phyloP scores from a whole-genome alignment of 1,140 invertebrate genomes.

The Euwallacea fornicatus region DNA sequence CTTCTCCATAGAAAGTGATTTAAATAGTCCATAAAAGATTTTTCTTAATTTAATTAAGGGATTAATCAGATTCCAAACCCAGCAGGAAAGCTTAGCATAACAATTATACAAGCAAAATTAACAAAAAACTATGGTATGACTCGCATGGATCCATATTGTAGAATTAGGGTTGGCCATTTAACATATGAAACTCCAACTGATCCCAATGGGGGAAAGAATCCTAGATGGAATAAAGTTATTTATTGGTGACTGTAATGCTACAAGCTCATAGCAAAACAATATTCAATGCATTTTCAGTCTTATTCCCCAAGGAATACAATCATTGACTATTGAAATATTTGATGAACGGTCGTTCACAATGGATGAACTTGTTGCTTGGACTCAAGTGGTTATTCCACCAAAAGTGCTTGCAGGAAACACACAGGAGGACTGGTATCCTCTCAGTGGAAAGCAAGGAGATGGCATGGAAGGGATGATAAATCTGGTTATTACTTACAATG shows the following conservation, averaged over 20 bases:
- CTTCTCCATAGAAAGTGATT: too few relatives aligned
- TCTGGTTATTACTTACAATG: constrained; percentile 74
- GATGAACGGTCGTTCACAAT: constrained; percentile 96
- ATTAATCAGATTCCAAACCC: constrained; percentile 55
- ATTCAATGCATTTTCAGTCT: constrained; percentile 59
- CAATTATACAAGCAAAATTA: constrained; percentile 84
- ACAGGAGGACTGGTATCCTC: constrained; percentile 89
- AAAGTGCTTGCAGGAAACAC: constrained; percentile 84
- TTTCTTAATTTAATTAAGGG: constrained; percentile 5
- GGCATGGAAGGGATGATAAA: constrained; percentile 87
- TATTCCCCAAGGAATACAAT: constrained; percentile 83
- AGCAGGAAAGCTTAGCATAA: constrained; percentile 77
- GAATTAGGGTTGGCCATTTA: constrained; percentile 86
- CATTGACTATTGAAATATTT: constrained; percentile 91
- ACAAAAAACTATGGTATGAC: constrained; percentile 96
- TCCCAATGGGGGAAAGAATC: constrained; percentile 93
- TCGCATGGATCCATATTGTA: constrained; percentile 95
- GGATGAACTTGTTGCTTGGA: constrained; percentile 94
- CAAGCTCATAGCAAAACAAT: too few relatives aligned
- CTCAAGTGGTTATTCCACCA: constrained; percentile 80
- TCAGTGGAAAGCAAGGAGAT: constrained; percentile 92
- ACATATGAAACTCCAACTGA: constrained; percentile 95
- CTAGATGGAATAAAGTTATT: constrained; percentile 92
- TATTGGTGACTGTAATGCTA: constrained; percentile 67
- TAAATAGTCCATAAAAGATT: background rate